Base-by-base conservation (phyloP, 2,888 invertebrate species). In the Eurytoma adleriae region DNA sequence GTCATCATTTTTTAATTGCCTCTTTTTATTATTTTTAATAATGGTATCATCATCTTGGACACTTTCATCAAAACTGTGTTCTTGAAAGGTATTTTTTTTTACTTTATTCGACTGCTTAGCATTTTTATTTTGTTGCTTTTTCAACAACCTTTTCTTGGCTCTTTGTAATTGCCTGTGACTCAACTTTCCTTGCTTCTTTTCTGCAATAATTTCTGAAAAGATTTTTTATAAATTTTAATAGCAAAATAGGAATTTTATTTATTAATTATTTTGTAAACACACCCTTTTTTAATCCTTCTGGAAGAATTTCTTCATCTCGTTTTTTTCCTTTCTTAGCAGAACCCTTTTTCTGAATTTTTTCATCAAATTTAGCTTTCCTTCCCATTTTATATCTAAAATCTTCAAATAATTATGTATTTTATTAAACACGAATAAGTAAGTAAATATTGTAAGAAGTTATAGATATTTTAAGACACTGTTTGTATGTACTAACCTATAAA, bases 291-390 rank as follows among this genome's bases (percentile, higher is more conserved):
- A 93, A 84, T 80, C 92, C 92, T 87, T 93, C 93, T 79, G 93
- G 93, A 87, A 95, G 94, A 68, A 92, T 92, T 1, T 98, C 98
- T 85, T 96, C 95, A 62, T 94, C 94, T 88, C 98, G 98, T 88
- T 98, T 98, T 85, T 94, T 95, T 0, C 97, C 92, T 91, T 98
- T 98, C 83, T 95, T 94, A 0, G 97, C 98, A 12, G 96, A 97
- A 0, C 97, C 97, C 86, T 94, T 95, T 88, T 96, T 96, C 1
- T 93, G 93, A 84, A 94, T 93, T 77, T 92, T 92, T 86, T 96
- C 95, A 84, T 93, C 93, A 89, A 95, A 97, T 87, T 95, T 95
- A 4, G 96, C 96, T 91, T 96, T 97, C 61, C 97, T 93, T 83
- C 97, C 97, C 97, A 97, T 97, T 87, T 86, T 92, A 57, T 56